A percentile compares a stretch with the other conserved stretches of the same genome.
phyloP scores from a whole-genome alignment of 2,113 vertebrate species.

The Epinephelus moara region DNA sequence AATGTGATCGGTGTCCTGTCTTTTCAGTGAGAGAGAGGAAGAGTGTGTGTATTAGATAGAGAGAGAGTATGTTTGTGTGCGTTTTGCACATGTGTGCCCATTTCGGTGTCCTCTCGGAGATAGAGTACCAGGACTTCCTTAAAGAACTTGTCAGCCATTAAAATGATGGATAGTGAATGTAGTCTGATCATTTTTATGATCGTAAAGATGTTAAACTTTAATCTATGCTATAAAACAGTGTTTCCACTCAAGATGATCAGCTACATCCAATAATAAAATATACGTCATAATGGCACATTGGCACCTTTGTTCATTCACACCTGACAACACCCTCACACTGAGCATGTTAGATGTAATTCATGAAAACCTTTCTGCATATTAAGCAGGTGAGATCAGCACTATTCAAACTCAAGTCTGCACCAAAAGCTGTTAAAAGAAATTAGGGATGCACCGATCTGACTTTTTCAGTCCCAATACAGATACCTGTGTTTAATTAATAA shows the following conservation, averaged over 20 bases:
- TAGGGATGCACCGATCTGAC: no score
- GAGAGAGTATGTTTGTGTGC: conserved; percentile 27
- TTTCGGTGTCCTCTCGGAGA: conserved; percentile 24
- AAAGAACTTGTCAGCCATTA: conserved; percentile 8
- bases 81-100: conserved; percentile 21
- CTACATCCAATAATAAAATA: not conserved
- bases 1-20: conserved; percentile 76
- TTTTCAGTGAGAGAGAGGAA: conserved; percentile 42
- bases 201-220: conserved; percentile 4
- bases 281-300: conserved; percentile 3
- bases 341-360: conserved; percentile 6
- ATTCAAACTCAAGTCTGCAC: conserved; percentile 1
- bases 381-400: not conserved
- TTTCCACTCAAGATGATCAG: conserved; percentile 10
- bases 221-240: conserved; percentile 3
- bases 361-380: not conserved
- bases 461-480: no score
- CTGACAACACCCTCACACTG: not conserved
- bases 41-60: conserved; percentile 9
- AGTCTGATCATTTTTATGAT: conserved; percentile 2
- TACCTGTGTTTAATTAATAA: no score
- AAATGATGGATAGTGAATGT: not conserved
- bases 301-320: conserved; percentile 32
- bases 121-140: not conserved
- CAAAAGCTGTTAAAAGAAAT: not conserved